Percentiles rank a stretch among this genome's conserved stretches.
phyloP scores from a whole-genome alignment of 2,888 invertebrate species.

The Fissipunctia ypsillon region DNA sequence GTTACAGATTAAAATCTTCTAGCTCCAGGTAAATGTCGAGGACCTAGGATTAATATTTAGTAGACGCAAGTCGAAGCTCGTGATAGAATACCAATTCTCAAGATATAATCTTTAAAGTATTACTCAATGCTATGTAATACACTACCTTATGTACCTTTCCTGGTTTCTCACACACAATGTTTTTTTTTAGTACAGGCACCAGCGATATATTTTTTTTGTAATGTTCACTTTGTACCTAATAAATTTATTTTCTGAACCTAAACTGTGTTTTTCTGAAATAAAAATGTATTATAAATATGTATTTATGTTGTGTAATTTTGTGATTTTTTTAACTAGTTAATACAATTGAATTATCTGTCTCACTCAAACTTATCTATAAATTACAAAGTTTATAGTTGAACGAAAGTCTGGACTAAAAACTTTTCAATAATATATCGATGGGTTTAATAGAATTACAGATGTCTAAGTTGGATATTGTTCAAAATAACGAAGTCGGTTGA shows the following conservation, averaged over 20 bases:
- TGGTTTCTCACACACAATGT: no score
- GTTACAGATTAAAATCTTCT: slow-evolving; percentile 38
- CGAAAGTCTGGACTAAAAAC: no score
- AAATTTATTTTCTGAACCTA: no score
- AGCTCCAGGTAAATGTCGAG: slow-evolving; percentile 11
- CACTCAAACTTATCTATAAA: no score
- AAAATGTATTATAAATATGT: no score
- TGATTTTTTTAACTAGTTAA: no score
- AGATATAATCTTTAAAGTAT: slow-evolving; percentile 46
- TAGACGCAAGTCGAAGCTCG: slow-evolving; percentile 1
- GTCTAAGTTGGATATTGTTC: neutral
- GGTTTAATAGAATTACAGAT: neutral
- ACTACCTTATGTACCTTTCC: neutral
- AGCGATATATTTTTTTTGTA: no score
- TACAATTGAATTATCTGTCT: no score
- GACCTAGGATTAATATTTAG: slow-evolving; percentile 34
- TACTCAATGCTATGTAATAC: slow-evolving; percentile 15
- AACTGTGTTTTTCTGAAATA: no score
- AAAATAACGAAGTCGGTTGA: neutral
- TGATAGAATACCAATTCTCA: slow-evolving; percentile 43
- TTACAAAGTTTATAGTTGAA: neutral
- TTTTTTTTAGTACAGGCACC: no score
- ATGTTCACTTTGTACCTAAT: no score
- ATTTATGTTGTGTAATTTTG: no score
- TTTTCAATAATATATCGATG: neutral